These are phyloP conservation scores for Tachysurus vachellii DNA, from an alignment of 2,113 vertebrate genomes.

Conservation along the genomic window DNA sequence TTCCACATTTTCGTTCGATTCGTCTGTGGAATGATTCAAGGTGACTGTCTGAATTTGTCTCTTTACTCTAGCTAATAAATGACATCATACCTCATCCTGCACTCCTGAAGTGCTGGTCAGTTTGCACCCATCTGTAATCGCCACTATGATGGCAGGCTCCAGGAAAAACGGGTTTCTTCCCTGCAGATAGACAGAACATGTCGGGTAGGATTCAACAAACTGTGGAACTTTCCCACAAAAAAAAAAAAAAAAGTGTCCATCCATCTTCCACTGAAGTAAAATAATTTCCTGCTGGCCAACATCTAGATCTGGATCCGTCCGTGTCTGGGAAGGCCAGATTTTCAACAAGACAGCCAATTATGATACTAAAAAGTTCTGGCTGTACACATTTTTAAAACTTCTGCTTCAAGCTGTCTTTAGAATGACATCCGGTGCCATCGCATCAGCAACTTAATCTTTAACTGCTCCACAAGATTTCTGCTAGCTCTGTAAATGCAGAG, in stretches of 20 bases:
- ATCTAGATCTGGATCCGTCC: too few relatives aligned
- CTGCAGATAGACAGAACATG: conserved; percentile 62
- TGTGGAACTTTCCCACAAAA: too few relatives aligned
- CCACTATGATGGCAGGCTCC: conserved; percentile 96
- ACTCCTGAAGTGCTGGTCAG: conserved; percentile 91
- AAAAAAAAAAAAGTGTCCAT: too few relatives aligned
- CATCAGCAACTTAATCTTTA: not conserved
- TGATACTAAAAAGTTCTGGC: too few relatives aligned
- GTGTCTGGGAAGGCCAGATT: too few relatives aligned
- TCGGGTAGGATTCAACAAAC: not conserved
- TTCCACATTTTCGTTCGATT: not conserved
- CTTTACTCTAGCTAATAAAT: not conserved
- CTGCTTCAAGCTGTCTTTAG: too few relatives aligned
- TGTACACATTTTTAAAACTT: too few relatives aligned
- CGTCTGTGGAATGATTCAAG: not conserved
- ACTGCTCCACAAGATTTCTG: not conserved
- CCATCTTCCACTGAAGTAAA: too few relatives aligned
- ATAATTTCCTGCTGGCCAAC: too few relatives aligned
- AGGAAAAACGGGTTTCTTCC: conserved; percentile 98
- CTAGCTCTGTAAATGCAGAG: not conserved
- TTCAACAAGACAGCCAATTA: too few relatives aligned
- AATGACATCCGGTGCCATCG: too few relatives aligned
- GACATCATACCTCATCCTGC: conserved; percentile 85
- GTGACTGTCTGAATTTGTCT: not conserved
- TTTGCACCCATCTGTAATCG: conserved; percentile 96